These are phyloP conservation scores for Aphaenogaster ashmeadi DNA, from an alignment of 1,140 invertebrate genomes.

Conservation along the genomic window DNA sequence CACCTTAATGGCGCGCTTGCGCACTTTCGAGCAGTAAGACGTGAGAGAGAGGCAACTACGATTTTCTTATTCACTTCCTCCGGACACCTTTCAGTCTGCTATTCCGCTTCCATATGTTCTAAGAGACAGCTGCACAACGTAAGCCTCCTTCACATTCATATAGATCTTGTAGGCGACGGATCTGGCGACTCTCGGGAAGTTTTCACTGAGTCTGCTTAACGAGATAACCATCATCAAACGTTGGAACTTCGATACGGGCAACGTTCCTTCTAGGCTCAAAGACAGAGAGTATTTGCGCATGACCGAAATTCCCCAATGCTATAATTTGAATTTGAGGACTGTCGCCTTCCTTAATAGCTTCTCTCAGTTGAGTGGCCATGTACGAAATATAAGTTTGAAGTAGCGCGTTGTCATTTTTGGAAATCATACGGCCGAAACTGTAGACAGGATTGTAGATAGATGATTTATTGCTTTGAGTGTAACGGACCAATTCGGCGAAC, in stretches of 20 bases:
- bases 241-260: constrained; percentile 87
- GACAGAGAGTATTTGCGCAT: constrained; percentile 88
- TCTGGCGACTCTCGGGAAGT: constrained; percentile 86
- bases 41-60: too few relatives aligned
- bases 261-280: constrained; percentile 90
- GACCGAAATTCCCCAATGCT: constrained; percentile 89
- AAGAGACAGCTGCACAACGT: constrained; percentile 89
- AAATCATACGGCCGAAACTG: constrained; percentile 87
- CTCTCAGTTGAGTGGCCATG: constrained; percentile 86
- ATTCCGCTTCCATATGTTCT: too few relatives aligned
- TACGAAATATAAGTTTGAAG: constrained; percentile 88
- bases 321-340: constrained; percentile 88
- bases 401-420: constrained; percentile 86
- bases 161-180: constrained; percentile 90
- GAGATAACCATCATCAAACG: constrained; percentile 89
- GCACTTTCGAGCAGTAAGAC: too few relatives aligned
- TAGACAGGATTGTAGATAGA: constrained; percentile 89
- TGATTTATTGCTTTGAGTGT: constrained; percentile 87
- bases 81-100: too few relatives aligned
- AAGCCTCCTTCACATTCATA: constrained; percentile 89
- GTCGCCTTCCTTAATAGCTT: constrained; percentile 87
- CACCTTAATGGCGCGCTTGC: too few relatives aligned
- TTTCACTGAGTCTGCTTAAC: constrained; percentile 86
- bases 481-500: constrained; percentile 88
- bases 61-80: too few relatives aligned